Conservation (phyloP, 2,113 vertebrate species). For the Epinephelus cyanopodus region DNA sequence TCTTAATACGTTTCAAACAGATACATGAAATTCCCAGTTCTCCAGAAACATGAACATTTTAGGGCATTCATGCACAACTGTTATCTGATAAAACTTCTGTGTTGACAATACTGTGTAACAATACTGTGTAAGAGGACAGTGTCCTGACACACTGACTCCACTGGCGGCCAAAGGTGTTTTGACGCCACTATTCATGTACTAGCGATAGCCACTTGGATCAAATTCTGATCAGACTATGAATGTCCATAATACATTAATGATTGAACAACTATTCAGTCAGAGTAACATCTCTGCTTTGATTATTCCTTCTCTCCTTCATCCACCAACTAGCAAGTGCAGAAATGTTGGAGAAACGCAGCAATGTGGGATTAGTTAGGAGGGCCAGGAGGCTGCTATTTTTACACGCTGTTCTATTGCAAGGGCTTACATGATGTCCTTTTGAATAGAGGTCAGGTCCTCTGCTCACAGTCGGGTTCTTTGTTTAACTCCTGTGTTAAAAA, state of each 20-base stretch:
- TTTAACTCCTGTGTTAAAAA: conserved; percentile 26
- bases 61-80: too few relatives aligned
- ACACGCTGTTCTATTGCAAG: conserved; percentile 14
- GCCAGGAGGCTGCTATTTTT: conserved; percentile 52
- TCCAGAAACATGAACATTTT: too few relatives aligned
- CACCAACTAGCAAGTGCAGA: background rate
- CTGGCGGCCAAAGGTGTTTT: background rate
- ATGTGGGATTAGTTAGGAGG: conserved; percentile 12
- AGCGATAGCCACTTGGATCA: background rate
- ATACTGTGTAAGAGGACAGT: background rate
- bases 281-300: background rate
- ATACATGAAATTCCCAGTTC: too few relatives aligned
- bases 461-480: conserved; percentile 32
- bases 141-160: background rate
- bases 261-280: background rate
- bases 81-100: too few relatives aligned
- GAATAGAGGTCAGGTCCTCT: conserved; percentile 64
- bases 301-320: background rate
- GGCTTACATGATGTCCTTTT: conserved; percentile 28
- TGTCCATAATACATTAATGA: background rate
- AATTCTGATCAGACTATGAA: background rate
- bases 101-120: too few relatives aligned
- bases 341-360: background rate
- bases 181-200: background rate
- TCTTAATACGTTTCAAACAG: too few relatives aligned